Evolutionary conservation across 1,140 invertebrate genomes (phyloP), one percentile per base, ranked within the genome.

Genomic region (Adoxophyes honmai): DNA sequence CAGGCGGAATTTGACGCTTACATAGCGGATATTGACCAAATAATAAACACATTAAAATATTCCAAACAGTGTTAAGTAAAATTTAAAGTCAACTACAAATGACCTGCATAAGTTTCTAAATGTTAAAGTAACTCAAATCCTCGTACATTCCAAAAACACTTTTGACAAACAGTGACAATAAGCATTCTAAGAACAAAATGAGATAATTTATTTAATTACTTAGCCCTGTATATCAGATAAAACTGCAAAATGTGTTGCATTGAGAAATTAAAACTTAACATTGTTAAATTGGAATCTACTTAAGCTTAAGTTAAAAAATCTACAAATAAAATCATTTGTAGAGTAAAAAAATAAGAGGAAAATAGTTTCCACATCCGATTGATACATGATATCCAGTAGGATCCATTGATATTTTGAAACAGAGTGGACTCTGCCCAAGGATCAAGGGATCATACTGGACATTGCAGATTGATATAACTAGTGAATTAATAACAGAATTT

Each of bases 291-390:
- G 75, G 80, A 73, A 70, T 57, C 81, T 86, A 86, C 78, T 83
- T 83, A 81, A 34, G 62, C 67, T 81, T 82, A 83, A 65, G 37
- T 64, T 77, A 78, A 77, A 81, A 80, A 79, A 68, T 75, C 84
- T 84, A 87, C 84, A 86, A 86, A 87, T 80, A 77, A 81, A 83
- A 80, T 59, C 76, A 88, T 84, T 86, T 84, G 84, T 81, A 88
- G 82, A 78, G 68, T 88, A 88, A 84, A 88, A 87, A 87, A 88
- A 87, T 84, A 84, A 86, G 67, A 78, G 74, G 78, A 74, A 82
- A 81, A 60, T 70, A 66, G 68, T 73, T 79, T 73, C 76, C 75
- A 73, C 35, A 61, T 66, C 37, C 68, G 53, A 37, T 21, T 35
- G 10, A n/a, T 44, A 48, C 21, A n/a, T n/a, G n/a, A n/a, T n/a